Conservation (phyloP, 2,888 invertebrate genomes). For the Eutolmus rufibarbis region DNA sequence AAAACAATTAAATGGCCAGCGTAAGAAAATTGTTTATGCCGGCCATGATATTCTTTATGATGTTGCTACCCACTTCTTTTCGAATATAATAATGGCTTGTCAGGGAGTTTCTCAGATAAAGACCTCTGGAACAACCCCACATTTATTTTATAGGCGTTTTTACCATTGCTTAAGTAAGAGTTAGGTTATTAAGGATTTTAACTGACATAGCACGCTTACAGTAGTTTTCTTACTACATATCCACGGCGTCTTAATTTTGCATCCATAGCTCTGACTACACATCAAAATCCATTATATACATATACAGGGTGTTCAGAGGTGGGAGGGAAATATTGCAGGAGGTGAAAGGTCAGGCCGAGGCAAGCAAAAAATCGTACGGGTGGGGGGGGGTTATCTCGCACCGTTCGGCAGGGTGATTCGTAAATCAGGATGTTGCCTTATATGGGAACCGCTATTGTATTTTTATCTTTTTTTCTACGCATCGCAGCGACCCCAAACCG, state of each 20-base stretch:
- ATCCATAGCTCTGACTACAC: background rate
- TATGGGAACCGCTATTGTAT: too few species aligned
- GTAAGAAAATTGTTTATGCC: background rate
- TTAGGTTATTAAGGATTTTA: background rate
- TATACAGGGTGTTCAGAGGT: too few species aligned
- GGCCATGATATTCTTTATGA: background rate
- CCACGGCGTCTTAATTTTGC: background rate
- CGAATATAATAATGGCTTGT: background rate
- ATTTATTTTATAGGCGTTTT: background rate
- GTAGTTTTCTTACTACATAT: background rate
- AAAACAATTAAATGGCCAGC: background rate
- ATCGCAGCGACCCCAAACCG: too few species aligned
- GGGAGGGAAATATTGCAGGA: too few species aligned
- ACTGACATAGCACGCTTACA: background rate
- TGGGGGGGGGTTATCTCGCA: too few species aligned
- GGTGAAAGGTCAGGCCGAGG: too few species aligned
- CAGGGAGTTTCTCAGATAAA: background rate
- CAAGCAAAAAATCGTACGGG: too few species aligned
- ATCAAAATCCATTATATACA: background rate
- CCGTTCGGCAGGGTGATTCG: too few species aligned
- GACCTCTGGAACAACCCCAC: background rate
- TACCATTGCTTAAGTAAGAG: background rate
- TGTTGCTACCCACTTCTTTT: background rate
- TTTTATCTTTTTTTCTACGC: too few species aligned
- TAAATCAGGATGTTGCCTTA: too few species aligned